Conservation (phyloP, 2,113 vertebrate genomes). For the Sylvia atricapilla region DNA sequence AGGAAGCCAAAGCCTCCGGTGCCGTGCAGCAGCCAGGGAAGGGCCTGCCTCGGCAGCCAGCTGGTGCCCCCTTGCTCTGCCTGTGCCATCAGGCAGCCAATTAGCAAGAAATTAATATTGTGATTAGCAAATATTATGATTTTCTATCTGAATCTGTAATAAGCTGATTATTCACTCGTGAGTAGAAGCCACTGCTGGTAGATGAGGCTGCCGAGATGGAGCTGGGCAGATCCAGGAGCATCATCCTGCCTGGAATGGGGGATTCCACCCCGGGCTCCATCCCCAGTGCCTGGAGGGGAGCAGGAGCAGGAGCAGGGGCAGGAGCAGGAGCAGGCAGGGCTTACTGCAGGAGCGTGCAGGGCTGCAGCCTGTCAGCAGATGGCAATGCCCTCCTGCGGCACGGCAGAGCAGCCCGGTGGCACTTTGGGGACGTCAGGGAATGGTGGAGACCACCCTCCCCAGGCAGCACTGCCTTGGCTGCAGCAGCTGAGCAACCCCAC, state of each 20-base stretch:
- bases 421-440: not conserved
- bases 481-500: not conserved
- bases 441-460: not conserved
- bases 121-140: conserved; percentile 63
- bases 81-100: conserved; percentile 58
- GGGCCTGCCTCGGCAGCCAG: not conserved
- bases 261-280: not conserved
- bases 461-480: not conserved
- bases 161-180: conserved; percentile 37
- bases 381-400: conserved; percentile 42
- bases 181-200: not conserved
- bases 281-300: not conserved
- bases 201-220: not conserved
- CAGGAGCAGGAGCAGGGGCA: not conserved
- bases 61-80: conserved; percentile 51
- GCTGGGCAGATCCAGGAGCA: not conserved
- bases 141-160: conserved; percentile 49
- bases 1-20: not conserved
- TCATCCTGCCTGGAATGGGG: not conserved
- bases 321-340: not conserved
- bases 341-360: conserved; percentile 1
- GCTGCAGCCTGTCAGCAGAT: conserved; percentile 49
- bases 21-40: not conserved
- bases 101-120: conserved; percentile 65
- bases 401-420: not conserved